Base-by-base conservation (phyloP, 2,797 vertebrate genomes). In the Myotis myotis region DNA sequence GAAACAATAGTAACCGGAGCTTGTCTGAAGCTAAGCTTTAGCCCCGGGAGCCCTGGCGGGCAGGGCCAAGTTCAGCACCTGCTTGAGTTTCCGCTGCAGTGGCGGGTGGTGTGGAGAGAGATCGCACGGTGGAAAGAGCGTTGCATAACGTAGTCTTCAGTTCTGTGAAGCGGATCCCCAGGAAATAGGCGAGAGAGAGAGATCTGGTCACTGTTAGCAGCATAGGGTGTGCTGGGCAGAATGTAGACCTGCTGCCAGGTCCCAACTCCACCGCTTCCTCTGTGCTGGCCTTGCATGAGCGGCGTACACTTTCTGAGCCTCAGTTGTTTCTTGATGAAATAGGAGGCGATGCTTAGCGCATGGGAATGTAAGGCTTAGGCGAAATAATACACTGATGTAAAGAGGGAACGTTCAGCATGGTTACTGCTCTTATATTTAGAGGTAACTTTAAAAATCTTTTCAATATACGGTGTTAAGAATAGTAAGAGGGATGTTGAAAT, bases 401-500 rank as follows among this genome's bases (percentile, higher is more conserved):
- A 23, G 53, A 84, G 28, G 30, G 51, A 53, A n/a, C 12, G 0
- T 68, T 28, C 20, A 20, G 62, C 17, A 38, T 57, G n/a, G 8
- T 28, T 62, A 17, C 41, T 55, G 53, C 38, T 76, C 17, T 91
- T 82, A 53, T 22, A 74, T 62, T 68, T 36, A 84, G 53, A 70
- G 49, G 57, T 64, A 53, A 44, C 41, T 71, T 81, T 53, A 66
- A 55, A 75, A 81, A 41, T 76, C 9, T 9, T 51, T 93, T 91
- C 41, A 95, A 75, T 55, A 53, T 10, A 11, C 22, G 53, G 12
- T 33, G 17, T 81, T 57, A 71, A 57, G n/a, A 82, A 57, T 33
- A 90, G 53, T 57, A 76, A 47, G 41, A 78, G 33, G 17, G 49
- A 9, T 80, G 25, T 38, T 60, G 6, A 68, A 47, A 51, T 79